Conservation (phyloP, 2,797 vertebrate genomes). For the Orestias chungarensis region DNA sequence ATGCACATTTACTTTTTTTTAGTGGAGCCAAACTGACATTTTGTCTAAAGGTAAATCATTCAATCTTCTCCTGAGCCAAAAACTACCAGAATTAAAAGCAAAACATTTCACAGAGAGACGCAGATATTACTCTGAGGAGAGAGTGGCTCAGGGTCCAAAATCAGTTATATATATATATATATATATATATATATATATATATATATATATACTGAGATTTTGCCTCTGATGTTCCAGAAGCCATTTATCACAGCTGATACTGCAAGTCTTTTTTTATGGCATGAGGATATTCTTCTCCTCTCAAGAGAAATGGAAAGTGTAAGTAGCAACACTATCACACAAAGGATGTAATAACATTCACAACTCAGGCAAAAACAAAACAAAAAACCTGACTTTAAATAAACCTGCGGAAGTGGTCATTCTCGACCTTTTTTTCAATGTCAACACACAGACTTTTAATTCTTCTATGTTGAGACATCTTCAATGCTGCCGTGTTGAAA, state of each 20-base stretch:
- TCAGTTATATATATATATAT: too few relatives aligned
- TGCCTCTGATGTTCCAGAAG: background rate
- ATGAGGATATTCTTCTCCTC: slow-evolving; percentile 7
- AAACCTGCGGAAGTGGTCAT: background rate
- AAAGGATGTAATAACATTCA: background rate
- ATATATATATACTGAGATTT: too few relatives aligned
- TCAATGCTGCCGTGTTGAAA: slow-evolving; percentile 4
- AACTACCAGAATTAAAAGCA: background rate
- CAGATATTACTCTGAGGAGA: background rate
- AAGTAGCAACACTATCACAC: slow-evolving; percentile 1
- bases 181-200: too few relatives aligned
- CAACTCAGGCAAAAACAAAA: background rate
- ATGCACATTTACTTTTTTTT: background rate
- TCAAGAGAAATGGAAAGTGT: slow-evolving; percentile 3
- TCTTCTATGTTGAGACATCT: slow-evolving; percentile 14
- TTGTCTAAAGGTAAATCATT: background rate
- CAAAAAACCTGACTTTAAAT: background rate
- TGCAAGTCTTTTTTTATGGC: background rate
- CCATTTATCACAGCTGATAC: background rate
- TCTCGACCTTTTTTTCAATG: too few relatives aligned
- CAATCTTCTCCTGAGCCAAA: background rate
- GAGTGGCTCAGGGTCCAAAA: too few relatives aligned
- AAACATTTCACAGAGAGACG: background rate
- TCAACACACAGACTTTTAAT: slow-evolving; percentile 33
- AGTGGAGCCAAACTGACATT: background rate